Evolutionary conservation across 2,888 invertebrate species (phyloP).

Genomic region (Dyspetes luteomarginatus): DNA sequence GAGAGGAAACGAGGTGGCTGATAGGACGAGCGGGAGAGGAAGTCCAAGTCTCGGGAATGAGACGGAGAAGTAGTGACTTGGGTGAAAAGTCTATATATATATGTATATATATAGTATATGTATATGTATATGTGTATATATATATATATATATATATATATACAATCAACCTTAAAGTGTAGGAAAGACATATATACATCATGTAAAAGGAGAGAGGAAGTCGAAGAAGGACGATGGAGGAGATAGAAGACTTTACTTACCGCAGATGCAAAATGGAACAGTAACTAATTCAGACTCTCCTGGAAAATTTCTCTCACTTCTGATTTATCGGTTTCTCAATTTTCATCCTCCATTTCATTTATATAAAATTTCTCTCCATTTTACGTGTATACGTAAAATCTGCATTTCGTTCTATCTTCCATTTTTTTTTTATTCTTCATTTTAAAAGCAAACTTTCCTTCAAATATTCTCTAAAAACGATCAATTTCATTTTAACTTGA

Average conservation of each 20-base stretch:
- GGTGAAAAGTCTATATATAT: constrained; percentile 9
- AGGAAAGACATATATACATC: constrained; percentile 38
- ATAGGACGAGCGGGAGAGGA: constrained; percentile 54
- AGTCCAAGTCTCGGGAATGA: constrained; percentile 60
- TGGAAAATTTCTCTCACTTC: constrained; percentile 39
- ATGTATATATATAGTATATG: too few species aligned
- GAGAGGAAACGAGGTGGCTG: constrained; percentile 74
- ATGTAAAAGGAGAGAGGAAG: constrained; percentile 42
- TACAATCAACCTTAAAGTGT: constrained; percentile 21
- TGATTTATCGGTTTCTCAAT: constrained; percentile 80
- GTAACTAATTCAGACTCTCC: constrained; percentile 79
- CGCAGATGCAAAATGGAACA: constrained; percentile 79
- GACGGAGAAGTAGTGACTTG: constrained; percentile 45
- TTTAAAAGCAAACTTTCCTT: neutral
- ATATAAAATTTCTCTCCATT: neutral
- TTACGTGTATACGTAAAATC: neutral
- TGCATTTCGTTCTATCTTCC: neutral
- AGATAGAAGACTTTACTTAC: constrained; percentile 73
- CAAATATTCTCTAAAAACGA: neutral
- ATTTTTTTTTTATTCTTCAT: neutral
- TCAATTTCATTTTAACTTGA: constrained; percentile 9
- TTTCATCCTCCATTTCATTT: constrained; percentile 67
- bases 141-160: neutral
- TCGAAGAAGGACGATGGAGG: constrained; percentile 60
- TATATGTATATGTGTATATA: constrained; percentile 19